Evolutionary conservation across 2,888 invertebrate genomes (phyloP), one percentile per base, ranked within the genome.

Genomic region (Dione juno): DNA sequence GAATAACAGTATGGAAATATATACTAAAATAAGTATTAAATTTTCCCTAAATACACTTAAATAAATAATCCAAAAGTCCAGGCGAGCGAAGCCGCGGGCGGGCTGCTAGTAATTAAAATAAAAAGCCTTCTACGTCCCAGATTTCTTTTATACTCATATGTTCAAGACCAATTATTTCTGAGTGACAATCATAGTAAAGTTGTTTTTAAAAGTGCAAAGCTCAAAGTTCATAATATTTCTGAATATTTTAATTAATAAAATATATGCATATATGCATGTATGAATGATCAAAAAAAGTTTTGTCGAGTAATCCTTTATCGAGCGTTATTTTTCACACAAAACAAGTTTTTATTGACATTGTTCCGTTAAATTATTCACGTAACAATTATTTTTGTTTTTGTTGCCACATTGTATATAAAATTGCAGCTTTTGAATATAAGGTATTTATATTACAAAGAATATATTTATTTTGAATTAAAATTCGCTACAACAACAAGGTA

Each of bases 221-320:
- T n/a, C n/a, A n/a, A 28, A 28, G 3, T 28, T 28, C 28, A 28
- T 35, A 53, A 14, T 14, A 14, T 14, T 35, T n/a, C 14, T 68
- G 45, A 40, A 65, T 50, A n/a, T 68, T 66, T 71, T 61, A 69
- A 59, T 71, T 68, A 71, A 69, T 53, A 67, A 70, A 75, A 78
- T 75, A 73, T 68, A 61, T 61, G 45, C 43, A 43, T 48, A 21
- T 50, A 50, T 50, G 19, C 50, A 50, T 11, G 21, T 50, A 66
- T 41, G 43, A 28, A 35, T 57, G 54, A 66, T 45, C 35, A 35
- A 66, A 57, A 40, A 50, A 66, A 66, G 21, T 45, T 57, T 13
- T 57, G 66, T 66, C 35, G 14, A 45, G 52, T 64, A 52, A 37
- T 35, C 43, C 40, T 66, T 53, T 43, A 54, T 43, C 16, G 54